Evolutionary conservation across 2,797 vertebrate genomes (phyloP).

Genomic region (Urocyon cinereoargenteus): DNA sequence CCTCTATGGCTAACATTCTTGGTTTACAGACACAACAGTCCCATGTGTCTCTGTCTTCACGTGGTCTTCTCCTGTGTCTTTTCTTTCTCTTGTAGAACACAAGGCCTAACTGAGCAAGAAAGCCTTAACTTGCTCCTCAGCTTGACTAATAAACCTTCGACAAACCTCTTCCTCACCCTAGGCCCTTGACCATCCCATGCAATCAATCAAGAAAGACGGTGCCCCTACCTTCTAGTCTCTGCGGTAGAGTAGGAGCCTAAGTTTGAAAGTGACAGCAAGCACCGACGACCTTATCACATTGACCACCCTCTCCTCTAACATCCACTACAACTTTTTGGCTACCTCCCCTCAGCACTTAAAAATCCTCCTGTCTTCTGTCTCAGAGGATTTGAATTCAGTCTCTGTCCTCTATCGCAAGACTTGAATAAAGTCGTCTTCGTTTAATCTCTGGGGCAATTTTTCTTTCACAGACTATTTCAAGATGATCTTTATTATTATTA

Average conservation of each 20-base stretch:
- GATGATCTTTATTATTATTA: background rate
- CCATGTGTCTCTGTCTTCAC: background rate
- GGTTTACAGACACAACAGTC: background rate
- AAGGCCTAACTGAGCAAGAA: background rate
- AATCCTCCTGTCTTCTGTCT: background rate
- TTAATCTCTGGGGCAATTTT: background rate
- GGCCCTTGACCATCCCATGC: background rate
- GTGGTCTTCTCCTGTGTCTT: background rate
- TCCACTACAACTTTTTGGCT: background rate
- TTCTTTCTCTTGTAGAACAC: background rate
- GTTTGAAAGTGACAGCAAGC: background rate
- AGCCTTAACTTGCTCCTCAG: background rate
- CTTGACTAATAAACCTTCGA: background rate
- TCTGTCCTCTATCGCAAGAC: background rate
- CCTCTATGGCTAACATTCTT: background rate
- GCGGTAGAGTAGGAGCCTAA: background rate
- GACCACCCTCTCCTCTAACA: background rate
- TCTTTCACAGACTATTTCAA: background rate
- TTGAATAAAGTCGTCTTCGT: background rate
- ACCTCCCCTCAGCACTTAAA: background rate
- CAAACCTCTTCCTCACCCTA: background rate
- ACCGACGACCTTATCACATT: background rate
- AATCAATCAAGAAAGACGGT: background rate
- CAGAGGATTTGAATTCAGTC: background rate
- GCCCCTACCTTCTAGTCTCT: background rate